Base-by-base conservation (phyloP, 2,113 vertebrate genomes). In the Phasianus colchicus region DNA sequence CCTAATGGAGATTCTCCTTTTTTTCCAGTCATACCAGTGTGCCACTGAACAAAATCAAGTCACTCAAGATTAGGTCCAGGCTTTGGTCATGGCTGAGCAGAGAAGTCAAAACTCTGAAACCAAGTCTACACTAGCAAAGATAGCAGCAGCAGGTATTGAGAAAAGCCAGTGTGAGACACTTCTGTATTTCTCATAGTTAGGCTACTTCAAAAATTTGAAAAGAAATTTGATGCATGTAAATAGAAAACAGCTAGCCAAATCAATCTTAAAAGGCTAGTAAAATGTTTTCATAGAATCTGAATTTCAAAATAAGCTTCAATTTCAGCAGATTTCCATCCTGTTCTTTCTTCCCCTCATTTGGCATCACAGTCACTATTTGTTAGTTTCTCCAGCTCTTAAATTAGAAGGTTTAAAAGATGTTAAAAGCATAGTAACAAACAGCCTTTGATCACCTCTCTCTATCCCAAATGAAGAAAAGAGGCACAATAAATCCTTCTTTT, bases 1-100 rank as follows among this genome's bases (percentile, higher is more conserved):
- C 64, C 60, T 96, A 92, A 94, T 43, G 58, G 76, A 88, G 71
- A 93, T 87, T 87, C 47, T 92, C n/a, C 20, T 38, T 77, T 85
- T 83, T 57, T 52, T 29, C 54, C 78, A 94, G 54, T 52, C 71
- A 81, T 90, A 61, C 11, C 58, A 74, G 4, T 9, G 12, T 70
- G 64, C 40, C 70, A 50, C 45, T 40, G 78, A 76, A 88, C 54
- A 91, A 93, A 92, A 95, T 82, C 65, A 67, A 91, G 86, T 88
- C 55, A 75, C 45, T 96, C 40, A 94, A 66, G 91, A 94, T 92
- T 92, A 89, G 74, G 80, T 75, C 29, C 52, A 66, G 64, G 77
- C 70, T 92, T 94, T 84, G 90, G 87, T 78, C 78, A 90, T 50
- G 71, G 77, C 71, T 87, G 74, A 92, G 43, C 13, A 83, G 71